These are phyloP conservation scores for Anthophora plumipes DNA, from an alignment of 2,888 invertebrate species.

Conservation along the genomic window DNA sequence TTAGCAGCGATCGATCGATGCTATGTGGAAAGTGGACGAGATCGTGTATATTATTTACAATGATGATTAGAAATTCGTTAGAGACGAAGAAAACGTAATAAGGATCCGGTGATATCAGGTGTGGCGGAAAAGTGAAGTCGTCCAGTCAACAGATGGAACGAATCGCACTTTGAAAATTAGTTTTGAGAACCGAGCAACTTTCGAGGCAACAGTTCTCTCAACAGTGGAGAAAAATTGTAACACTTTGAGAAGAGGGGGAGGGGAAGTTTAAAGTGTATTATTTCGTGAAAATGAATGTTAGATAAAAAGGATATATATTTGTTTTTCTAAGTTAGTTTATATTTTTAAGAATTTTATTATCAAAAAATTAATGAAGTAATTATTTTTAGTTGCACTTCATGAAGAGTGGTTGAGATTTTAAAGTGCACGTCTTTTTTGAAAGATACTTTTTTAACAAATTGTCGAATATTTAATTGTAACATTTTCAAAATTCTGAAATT, in stretches of 20 bases:
- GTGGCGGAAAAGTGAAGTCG: slow-evolving; percentile 5
- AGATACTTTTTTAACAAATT: no score
- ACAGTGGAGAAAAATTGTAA: background rate
- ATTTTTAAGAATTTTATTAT: background rate
- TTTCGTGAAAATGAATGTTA: background rate
- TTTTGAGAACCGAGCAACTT: slow-evolving; percentile 6
- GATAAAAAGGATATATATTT: background rate
- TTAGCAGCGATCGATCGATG: slow-evolving; percentile 57
- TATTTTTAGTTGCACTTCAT: no score
- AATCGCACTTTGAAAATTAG: slow-evolving; percentile 31
- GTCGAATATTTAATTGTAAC: no score
- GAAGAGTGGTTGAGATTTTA: no score
- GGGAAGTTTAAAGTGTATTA: background rate
- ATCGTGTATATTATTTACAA: slow-evolving; percentile 44
- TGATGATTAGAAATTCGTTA: slow-evolving; percentile 22
- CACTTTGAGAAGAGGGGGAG: no score
- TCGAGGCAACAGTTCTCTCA: background rate
- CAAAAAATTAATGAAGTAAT: no score
- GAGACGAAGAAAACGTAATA: slow-evolving; percentile 14
- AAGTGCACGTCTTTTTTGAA: no score
- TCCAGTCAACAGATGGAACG: slow-evolving; percentile 15
- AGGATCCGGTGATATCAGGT: slow-evolving; percentile 4
- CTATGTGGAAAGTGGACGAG: background rate
- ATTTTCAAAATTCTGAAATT: no score
- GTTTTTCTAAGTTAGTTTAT: background rate